Percentiles rank a stretch among this genome's conserved stretches.
Evolutionary conservation across 2,113 vertebrate species (phyloP).

Genomic region (Poeciliopsis retropinna): DNA sequence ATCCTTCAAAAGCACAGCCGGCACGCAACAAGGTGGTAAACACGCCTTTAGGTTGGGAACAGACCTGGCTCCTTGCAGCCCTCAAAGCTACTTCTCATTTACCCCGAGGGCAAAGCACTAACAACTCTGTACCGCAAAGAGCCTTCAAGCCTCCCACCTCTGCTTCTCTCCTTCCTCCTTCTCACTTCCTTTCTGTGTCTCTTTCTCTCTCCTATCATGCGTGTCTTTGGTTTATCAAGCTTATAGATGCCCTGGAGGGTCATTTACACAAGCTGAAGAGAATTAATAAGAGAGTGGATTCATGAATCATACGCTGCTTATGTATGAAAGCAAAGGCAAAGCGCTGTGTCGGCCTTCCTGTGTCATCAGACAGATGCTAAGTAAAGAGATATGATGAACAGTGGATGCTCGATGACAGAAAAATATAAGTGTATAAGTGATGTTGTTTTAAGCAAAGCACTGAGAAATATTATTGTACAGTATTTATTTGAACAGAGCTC

Average conservation of each 20-base stretch:
- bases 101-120: conserved; percentile 78
- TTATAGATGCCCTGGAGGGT: conserved; percentile 71
- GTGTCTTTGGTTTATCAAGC: conserved; percentile 69
- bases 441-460: not conserved
- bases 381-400: conserved; percentile 37
- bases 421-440: conserved; percentile 16
- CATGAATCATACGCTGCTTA: conserved; percentile 80
- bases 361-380: conserved; percentile 61
- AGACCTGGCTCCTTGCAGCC: conserved; percentile 55
- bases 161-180: conserved; percentile 13
- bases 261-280: conserved; percentile 73
- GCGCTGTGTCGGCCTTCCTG: conserved; percentile 41
- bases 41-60: conserved; percentile 73
- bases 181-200: conserved; percentile 26
- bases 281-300: conserved; percentile 75
- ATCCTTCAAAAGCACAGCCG: conserved; percentile 90
- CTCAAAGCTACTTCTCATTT: conserved; percentile 76
- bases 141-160: conserved; percentile 41
- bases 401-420: conserved; percentile 30
- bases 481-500: not conserved
- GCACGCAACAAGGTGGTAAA: conserved; percentile 77
- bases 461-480: not conserved
- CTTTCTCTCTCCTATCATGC: conserved; percentile 54
- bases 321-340: conserved; percentile 66
- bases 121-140: conserved; percentile 74